These are phyloP conservation scores for Pocillopora grandis DNA, from an alignment of 92 coral and sea anemone species.

Conservation along the genomic window DNA sequence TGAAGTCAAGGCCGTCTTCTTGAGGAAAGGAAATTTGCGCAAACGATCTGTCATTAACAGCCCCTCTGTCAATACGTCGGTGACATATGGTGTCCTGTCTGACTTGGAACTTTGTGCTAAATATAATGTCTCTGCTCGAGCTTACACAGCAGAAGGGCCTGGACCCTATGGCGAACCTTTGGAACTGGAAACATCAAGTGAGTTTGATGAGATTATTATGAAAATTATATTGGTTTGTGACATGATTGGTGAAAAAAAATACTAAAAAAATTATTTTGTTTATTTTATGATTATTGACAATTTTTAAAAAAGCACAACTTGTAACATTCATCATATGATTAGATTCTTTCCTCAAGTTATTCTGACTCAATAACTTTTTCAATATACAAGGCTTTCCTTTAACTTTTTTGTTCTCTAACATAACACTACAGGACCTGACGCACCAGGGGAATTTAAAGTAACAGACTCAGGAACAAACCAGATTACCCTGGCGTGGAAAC, in stretches of 20 bases:
- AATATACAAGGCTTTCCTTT: no score
- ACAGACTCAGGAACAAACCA: background rate
- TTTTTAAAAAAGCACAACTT: no score
- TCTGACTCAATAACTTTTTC: no score
- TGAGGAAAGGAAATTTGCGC: background rate
- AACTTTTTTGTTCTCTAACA: background rate
- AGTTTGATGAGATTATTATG: background rate
- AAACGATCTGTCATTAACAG: background rate
- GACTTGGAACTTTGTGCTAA: conserved; percentile 19
- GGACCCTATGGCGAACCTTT: background rate
- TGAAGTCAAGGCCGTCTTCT: background rate
- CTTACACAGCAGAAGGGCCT: no score
- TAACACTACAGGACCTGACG: background rate
- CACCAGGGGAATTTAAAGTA: background rate
- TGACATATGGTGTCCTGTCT: background rate
- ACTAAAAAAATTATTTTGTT: no score
- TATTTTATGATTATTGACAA: no score
- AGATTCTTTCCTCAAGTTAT: no score
- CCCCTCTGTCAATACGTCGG: background rate
- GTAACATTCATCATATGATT: no score
- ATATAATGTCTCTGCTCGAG: background rate
- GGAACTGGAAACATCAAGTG: conserved; percentile 13
- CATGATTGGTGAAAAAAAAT: no score
- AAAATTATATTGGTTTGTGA: no score
- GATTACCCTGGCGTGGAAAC: background rate